Evolutionary conservation across 2,888 invertebrate genomes (phyloP).

Genomic region (Campopleginae sp.): DNA sequence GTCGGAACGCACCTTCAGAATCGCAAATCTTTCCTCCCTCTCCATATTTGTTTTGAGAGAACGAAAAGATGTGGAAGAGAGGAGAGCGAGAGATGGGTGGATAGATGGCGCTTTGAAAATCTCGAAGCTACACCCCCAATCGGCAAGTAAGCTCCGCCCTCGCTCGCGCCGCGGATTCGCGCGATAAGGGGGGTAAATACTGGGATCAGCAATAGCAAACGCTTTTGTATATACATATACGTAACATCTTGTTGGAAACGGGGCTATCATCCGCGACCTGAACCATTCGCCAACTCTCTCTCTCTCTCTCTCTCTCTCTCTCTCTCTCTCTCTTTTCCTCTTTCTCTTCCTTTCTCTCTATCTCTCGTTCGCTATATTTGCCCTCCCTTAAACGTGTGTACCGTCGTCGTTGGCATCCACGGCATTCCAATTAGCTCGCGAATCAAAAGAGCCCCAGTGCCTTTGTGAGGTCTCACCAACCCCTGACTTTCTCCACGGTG

Average conservation of each 20-base stretch:
- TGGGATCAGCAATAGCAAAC: conserved; percentile 71
- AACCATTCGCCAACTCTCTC: conserved; percentile 42
- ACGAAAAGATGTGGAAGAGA: conserved; percentile 16
- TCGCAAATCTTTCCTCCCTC: conserved; percentile 11
- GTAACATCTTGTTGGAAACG: conserved; percentile 70
- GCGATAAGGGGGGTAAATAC: conserved; percentile 62
- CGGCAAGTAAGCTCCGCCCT: conserved; percentile 81
- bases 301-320: conserved; percentile 40
- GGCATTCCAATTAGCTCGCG: conserved; percentile 84
- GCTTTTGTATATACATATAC: conserved; percentile 31
- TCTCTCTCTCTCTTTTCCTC: conserved; percentile 54
- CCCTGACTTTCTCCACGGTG: conserved; percentile 63
- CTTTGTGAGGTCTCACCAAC: conserved; percentile 83
- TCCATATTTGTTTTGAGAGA: conserved; percentile 5
- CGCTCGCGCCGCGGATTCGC: conserved; percentile 56
- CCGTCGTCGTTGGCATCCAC: conserved; percentile 83
- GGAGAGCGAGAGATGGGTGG: conserved; percentile 49
- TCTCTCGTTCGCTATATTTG: conserved; percentile 67
- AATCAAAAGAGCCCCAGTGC: conserved; percentile 84
- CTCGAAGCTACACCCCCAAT: conserved; percentile 75
- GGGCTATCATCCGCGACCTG: conserved; percentile 67
- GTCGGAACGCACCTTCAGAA: not conserved
- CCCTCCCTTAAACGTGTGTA: conserved; percentile 68
- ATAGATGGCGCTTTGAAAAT: conserved; percentile 77
- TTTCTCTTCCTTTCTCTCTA: conserved; percentile 33